Evolutionary conservation across 2,113 vertebrate species (phyloP).

Genomic region (Melanerpes aurifrons): DNA sequence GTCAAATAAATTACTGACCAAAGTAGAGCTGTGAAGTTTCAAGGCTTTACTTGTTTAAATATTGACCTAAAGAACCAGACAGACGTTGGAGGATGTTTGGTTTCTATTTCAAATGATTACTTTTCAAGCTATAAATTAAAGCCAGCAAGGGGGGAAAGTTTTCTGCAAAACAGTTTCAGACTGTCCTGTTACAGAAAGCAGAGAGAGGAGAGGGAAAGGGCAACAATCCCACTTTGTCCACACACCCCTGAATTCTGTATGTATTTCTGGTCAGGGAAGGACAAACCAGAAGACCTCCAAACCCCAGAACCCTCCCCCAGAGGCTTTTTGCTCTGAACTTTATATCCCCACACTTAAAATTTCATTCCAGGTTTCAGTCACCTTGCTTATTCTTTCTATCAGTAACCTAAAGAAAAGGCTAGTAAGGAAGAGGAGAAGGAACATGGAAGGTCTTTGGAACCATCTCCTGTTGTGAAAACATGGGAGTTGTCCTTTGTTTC

Average conservation of each 20-base stretch:
- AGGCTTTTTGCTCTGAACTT: not conserved
- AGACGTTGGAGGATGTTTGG: not conserved
- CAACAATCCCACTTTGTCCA: not conserved
- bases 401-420: not conserved
- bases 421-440: not conserved
- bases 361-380: not conserved
- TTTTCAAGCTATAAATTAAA: not conserved
- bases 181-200: not conserved
- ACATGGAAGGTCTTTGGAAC: not conserved
- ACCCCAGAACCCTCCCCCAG: not conserved
- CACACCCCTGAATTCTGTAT: not conserved
- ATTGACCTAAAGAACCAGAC: not conserved
- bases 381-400: not conserved
- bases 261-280: not conserved
- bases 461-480: not conserved
- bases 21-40: not conserved
- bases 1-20: not conserved
- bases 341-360: not conserved
- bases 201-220: not conserved
- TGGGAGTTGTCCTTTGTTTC: not conserved
- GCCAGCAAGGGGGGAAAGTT: not conserved
- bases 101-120: not conserved
- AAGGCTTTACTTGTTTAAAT: not conserved
- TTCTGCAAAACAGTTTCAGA: not conserved
- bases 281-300: not conserved